These are phyloP conservation scores for Platanista minor DNA, from an alignment of 2,113 vertebrate species.

Conservation along the genomic window DNA sequence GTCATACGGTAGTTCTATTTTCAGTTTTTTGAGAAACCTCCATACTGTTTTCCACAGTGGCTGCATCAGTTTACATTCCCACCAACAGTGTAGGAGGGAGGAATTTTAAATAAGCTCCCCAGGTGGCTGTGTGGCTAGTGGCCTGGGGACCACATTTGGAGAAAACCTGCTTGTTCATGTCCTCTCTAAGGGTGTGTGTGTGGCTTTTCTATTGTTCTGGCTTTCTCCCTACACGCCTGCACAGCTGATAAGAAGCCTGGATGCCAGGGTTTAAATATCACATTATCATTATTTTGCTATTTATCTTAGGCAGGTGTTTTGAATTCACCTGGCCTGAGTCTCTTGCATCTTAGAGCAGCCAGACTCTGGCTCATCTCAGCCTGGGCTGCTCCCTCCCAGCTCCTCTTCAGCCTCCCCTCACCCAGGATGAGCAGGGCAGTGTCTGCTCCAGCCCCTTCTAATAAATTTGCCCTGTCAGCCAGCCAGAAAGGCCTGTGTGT, in stretches of 20 bases:
- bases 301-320: conserved; percentile 35
- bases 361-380: background rate
- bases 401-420: background rate
- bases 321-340: background rate
- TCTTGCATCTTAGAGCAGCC: background rate
- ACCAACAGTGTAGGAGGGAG: background rate
- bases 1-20: background rate
- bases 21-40: background rate
- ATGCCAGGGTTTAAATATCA: background rate
- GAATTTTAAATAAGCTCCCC: background rate
- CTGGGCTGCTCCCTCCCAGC: fast-evolving
- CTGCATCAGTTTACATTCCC: background rate
- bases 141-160: background rate
- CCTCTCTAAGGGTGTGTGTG: background rate
- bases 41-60: background rate
- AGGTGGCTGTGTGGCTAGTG: background rate
- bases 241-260: background rate
- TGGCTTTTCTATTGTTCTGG: background rate
- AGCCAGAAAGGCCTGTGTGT: background rate
- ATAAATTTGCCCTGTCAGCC: background rate
- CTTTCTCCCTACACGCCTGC: background rate
- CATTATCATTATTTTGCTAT: conserved; percentile 20
- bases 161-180: background rate
- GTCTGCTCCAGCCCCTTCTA: background rate
- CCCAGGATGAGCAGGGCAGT: background rate